Evolutionary conservation across 1,140 invertebrate genomes (phyloP).

Genomic region (Akabosia matsudoensis): DNA sequence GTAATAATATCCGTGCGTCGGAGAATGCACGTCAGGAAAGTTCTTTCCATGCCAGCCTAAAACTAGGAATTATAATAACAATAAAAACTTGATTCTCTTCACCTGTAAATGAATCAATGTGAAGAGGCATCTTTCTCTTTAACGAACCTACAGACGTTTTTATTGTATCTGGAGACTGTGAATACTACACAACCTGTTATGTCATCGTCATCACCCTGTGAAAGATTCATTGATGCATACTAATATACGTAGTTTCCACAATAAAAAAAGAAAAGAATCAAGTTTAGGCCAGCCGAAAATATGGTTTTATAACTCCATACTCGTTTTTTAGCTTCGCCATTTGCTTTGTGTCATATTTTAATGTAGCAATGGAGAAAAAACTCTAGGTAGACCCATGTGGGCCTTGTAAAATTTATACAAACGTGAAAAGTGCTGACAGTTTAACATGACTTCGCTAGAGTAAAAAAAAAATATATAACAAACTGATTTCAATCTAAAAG

Average conservation of each 20-base stretch:
- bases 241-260: neutral
- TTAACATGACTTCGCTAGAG: constrained; percentile 18
- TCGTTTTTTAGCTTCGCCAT: neutral
- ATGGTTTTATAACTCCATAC: neutral
- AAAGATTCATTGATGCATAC: constrained; percentile 5
- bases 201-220: neutral
- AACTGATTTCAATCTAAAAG: neutral
- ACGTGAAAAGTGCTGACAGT: constrained; percentile 19
- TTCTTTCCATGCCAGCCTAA: neutral
- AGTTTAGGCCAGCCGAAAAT: neutral
- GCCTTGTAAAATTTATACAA: neutral
- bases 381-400: neutral
- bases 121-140: neutral
- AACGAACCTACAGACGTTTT: constrained; percentile 7
- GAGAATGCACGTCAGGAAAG: neutral
- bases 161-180: neutral
- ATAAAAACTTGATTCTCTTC: constrained; percentile 13
- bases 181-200: neutral
- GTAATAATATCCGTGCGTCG: neutral
- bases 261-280: neutral
- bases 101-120: constrained; percentile 11
- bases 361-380: neutral
- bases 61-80: constrained; percentile 9
- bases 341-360: neutral
- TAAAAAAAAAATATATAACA: neutral